These are phyloP conservation scores for Stegodyphus mimosarum DNA, from an alignment of 1,140 invertebrate species.

Conservation along the genomic window DNA sequence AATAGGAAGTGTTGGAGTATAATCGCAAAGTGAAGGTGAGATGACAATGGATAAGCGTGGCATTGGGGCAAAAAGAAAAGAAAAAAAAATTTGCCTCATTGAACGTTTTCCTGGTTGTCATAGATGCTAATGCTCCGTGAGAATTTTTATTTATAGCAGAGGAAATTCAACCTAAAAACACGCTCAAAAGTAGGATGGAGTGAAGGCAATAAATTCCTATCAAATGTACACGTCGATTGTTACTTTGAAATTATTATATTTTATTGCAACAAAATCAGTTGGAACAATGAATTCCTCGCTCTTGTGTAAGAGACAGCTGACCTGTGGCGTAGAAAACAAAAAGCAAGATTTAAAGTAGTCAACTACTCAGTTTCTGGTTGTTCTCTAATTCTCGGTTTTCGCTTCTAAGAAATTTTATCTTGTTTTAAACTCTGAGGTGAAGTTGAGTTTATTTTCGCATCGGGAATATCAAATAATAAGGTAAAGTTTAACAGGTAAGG, in stretches of 20 bases:
- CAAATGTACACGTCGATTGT: constrained; percentile 41
- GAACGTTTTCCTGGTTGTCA: constrained; percentile 42
- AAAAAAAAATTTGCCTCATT: constrained; percentile 37
- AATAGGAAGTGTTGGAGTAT: constrained; percentile 5
- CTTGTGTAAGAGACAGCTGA: constrained; percentile 46
- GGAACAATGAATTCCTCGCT: constrained; percentile 27
- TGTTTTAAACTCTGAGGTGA: background rate
- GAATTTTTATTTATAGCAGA: constrained; percentile 43
- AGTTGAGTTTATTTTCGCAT: background rate
- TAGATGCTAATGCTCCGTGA: constrained; percentile 42
- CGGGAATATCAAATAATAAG: too few species aligned
- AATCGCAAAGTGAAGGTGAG: constrained; percentile 35
- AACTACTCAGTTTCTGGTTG: constrained; percentile 13
- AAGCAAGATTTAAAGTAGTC: constrained; percentile 30
- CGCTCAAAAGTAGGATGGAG: constrained; percentile 29
- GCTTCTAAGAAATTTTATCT: background rate
- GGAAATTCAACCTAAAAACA: constrained; percentile 8
- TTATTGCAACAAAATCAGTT: constrained; percentile 49
- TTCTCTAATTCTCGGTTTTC: background rate
- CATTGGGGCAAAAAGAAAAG: constrained; percentile 23
- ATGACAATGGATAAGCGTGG: constrained; percentile 33
- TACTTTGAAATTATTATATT: constrained; percentile 54
- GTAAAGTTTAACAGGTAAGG: too few species aligned
- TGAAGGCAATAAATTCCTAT: constrained; percentile 39
- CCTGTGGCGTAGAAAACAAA: constrained; percentile 22